phyloP scores from a whole-genome alignment of 64 coral and sea anemone species.

The Stichodactyla mertensii region DNA sequence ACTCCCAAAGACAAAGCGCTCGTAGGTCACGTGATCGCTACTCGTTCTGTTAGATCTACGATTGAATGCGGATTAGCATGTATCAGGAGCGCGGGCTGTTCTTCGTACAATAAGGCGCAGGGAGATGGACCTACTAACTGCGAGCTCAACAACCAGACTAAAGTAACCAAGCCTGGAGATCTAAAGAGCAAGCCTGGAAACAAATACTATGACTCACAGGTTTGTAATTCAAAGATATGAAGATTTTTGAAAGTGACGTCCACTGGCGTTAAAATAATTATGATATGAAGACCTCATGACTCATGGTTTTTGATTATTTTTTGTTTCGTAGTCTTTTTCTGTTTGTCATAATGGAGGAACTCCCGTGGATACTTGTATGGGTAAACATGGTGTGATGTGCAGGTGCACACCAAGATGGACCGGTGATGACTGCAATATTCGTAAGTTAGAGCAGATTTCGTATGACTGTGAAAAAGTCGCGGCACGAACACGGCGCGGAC shows the following conservation, averaged over 20 bases:
- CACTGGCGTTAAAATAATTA: background rate
- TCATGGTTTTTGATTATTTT: background rate
- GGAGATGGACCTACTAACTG: background rate
- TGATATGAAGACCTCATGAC: background rate
- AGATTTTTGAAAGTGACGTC: background rate
- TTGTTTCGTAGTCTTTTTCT: background rate
- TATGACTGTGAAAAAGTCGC: too few relatives aligned
- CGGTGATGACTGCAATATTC: conserved; percentile 4
- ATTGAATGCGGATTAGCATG: background rate
- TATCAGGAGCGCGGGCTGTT: background rate
- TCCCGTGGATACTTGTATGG: background rate
- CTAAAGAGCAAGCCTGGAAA: background rate
- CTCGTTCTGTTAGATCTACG: background rate
- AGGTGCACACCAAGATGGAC: background rate
- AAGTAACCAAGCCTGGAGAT: conserved; percentile 9
- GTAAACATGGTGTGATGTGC: background rate
- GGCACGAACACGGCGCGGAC: too few relatives aligned
- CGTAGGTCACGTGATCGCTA: background rate
- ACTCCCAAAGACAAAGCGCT: conserved; percentile 13
- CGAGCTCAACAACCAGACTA: conserved; percentile 1
- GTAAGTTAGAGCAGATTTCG: too few relatives aligned
- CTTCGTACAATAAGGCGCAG: background rate
- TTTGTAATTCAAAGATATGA: background rate
- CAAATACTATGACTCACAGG: background rate
- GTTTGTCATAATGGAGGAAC: conserved; percentile 26